These are phyloP conservation scores for Balearica regulorum DNA, from an alignment of 2,797 vertebrate species.

Conservation along the genomic window DNA sequence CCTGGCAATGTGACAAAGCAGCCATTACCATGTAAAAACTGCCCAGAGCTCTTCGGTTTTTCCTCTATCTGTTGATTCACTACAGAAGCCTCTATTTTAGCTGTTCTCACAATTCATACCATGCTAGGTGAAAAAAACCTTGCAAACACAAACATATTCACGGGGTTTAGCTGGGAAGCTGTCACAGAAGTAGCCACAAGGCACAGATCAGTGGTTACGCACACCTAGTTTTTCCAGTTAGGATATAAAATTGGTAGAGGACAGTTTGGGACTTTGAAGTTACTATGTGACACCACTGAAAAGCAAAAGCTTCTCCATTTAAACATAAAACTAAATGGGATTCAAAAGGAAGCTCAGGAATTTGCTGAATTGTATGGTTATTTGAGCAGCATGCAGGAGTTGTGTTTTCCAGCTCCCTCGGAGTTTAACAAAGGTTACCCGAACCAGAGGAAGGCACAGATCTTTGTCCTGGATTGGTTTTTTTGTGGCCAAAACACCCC, in stretches of 20 bases:
- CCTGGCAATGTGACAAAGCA: not conserved
- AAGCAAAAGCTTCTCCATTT: not conserved
- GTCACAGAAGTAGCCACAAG: not conserved
- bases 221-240: not conserved
- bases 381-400: not conserved
- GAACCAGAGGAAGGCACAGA: not conserved
- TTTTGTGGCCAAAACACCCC: not conserved
- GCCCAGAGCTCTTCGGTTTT: not conserved
- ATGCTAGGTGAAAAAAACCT: not conserved
- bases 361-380: not conserved
- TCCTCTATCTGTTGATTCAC: not conserved
- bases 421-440: not conserved
- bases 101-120: not conserved
- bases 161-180: not conserved
- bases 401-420: not conserved
- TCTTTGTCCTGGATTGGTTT: not conserved
- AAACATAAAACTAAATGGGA: not conserved
- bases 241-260: not conserved
- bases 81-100: not conserved
- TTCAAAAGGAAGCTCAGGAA: not conserved
- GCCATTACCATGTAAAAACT: not conserved
- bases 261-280: not conserved
- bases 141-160: not conserved
- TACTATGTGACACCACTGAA: not conserved
- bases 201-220: not conserved